Evolutionary conservation across 2,797 vertebrate genomes (phyloP).

Genomic region (Petrocephalus sullivani): DNA sequence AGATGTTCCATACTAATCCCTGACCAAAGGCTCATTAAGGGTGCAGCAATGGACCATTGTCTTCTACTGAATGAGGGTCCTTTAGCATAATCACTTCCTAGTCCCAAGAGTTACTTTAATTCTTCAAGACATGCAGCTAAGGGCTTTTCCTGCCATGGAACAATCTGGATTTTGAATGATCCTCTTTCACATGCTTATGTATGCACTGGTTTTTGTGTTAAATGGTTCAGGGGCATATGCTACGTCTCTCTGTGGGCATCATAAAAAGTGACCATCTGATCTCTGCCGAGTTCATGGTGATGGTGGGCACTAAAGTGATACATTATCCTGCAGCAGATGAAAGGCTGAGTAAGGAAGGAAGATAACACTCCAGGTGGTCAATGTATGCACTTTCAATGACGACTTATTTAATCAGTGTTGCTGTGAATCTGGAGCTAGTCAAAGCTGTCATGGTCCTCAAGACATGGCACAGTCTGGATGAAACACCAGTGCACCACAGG

Average conservation of each 20-base stretch:
- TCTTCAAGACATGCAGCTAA: slow-evolving; percentile 51
- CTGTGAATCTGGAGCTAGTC: background rate
- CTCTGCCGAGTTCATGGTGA: background rate
- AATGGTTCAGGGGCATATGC: background rate
- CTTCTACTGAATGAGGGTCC: slow-evolving; percentile 58
- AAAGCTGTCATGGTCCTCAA: background rate
- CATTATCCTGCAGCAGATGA: background rate
- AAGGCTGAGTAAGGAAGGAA: background rate
- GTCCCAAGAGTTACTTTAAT: slow-evolving; percentile 59
- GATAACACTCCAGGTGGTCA: background rate
- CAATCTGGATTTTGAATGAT: slow-evolving; percentile 14
- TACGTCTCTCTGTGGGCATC: background rate
- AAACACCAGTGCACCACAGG: background rate
- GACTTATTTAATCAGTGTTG: background rate
- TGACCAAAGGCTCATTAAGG: slow-evolving; percentile 59
- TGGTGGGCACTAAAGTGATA: background rate
- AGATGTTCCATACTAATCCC: slow-evolving; percentile 29
- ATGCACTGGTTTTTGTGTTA: background rate
- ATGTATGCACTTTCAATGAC: background rate
- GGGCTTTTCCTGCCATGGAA: slow-evolving; percentile 30
- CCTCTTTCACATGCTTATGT: slow-evolving; percentile 19
- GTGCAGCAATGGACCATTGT: slow-evolving; percentile 64
- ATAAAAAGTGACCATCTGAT: background rate
- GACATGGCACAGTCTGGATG: background rate
- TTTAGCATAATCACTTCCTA: slow-evolving; percentile 62